Conservation (phyloP, 37 sponge, comb jelly and placozoan genomes). For the Hexactinellida sp. region DNA sequence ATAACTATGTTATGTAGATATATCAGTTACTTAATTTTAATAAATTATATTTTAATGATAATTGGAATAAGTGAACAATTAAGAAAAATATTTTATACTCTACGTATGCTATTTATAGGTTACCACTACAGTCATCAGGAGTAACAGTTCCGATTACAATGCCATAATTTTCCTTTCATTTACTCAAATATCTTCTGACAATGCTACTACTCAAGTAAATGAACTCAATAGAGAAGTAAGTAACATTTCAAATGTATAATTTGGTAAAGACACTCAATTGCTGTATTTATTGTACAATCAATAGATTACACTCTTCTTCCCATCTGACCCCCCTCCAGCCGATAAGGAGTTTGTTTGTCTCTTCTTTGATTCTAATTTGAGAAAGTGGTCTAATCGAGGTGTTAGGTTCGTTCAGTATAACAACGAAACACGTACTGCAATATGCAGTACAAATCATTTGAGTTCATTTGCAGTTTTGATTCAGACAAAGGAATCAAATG, state of each 20-base stretch:
- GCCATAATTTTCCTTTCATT: neutral
- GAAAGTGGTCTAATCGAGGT: neutral
- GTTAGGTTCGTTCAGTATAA: neutral
- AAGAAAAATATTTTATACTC: no score
- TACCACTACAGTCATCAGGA: neutral
- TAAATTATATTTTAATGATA: no score
- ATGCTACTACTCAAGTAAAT: neutral
- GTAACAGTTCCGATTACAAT: neutral
- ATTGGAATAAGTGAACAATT: no score
- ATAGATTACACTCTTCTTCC: neutral
- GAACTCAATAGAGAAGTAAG: neutral
- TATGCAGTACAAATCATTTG: neutral
- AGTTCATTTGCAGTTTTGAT: neutral
- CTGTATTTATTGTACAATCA: neutral
- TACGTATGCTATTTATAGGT: neutral
- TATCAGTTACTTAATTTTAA: no score
- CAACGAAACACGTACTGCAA: neutral
- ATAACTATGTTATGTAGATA: no score
- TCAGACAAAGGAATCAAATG: neutral
- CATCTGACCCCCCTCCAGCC: neutral
- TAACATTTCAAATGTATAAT: neutral
- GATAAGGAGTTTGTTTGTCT: neutral
- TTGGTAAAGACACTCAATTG: neutral
- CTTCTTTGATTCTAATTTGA: neutral
- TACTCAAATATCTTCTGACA: constrained; percentile 1